Base-by-base conservation (phyloP, 2,113 vertebrate species). In the Astatoreochromis straeleni region DNA sequence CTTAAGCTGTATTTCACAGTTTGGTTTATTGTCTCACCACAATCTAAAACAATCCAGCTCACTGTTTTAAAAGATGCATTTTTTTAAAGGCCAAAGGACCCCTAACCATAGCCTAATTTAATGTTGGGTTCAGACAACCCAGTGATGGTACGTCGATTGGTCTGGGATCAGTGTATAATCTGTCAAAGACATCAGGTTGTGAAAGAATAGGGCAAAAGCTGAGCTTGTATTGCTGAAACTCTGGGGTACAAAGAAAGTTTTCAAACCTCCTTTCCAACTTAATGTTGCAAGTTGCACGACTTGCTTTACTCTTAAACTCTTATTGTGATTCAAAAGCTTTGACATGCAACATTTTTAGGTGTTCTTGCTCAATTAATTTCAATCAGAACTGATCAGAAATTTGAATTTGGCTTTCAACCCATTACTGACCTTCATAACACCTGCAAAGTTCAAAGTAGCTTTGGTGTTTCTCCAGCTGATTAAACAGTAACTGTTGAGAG, bases 21-120 rank as follows among this genome's bases (percentile, higher is more conserved):
- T 80, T 80, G 12, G 12, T 65, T 80, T 24, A 55, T 80, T 55
- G 31, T 38, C 31, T 55, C 49, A 24, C 33, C 6, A 2, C 31
- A 24, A 80, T 80, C 49, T 21, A 53, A 53, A 53, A 54, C 49
- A 80, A 38, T 8, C 45, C 12, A 51, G 73, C 42, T 78, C 45
- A 4, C 29, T 38, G 31, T 4, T 80, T 55, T 38, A 9, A 80
- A 55, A 11, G 4, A 40, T 51, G 17, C 3, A 5, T 40, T 40
- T 80, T 19, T 31, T 78, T 47, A 45, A 47, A 51, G 26, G 7
- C 26, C 45, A 51, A 78, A 78, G 12, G 45, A 78, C 10, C 73
- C 45, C 26, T 49, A 75, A 75, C 70, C 70, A 75, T 49, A 51
- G 33, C 17, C 73, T 33, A 78, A 78, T 33, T 78, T 78, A 51